Evolutionary conservation across 2,797 vertebrate genomes (phyloP).

Genomic region (Tapera naevia): DNA sequence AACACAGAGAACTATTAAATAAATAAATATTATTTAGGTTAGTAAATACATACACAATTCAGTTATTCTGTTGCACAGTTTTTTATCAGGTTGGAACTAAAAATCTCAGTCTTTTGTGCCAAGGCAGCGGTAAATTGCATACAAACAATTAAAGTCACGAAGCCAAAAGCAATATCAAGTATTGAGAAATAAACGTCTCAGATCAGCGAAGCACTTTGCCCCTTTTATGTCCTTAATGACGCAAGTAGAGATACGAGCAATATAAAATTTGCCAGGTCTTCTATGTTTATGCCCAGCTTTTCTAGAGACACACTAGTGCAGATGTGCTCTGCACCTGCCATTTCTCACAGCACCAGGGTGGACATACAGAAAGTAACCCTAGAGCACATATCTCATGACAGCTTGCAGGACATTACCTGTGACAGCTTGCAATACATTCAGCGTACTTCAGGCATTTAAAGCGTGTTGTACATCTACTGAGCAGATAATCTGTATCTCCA

Average conservation of each 20-base stretch:
- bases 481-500: not conserved
- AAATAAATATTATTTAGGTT: not conserved
- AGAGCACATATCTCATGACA: not conserved
- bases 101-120: not conserved
- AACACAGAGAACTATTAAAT: not conserved
- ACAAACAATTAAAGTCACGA: not conserved
- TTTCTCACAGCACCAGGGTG: not conserved
- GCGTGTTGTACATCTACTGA: not conserved
- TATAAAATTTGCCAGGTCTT: not conserved
- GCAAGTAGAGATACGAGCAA: not conserved
- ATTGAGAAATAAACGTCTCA: not conserved
- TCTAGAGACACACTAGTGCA: not conserved
- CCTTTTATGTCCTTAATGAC: not conserved
- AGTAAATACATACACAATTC: not conserved
- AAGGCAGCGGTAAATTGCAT: not conserved
- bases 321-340: fast-evolving
- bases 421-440: not conserved
- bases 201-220: not conserved
- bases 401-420: not conserved
- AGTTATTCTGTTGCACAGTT: not conserved
- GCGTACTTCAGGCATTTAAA: not conserved
- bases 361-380: not conserved
- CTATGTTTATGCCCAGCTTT: not conserved
- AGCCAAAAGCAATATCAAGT: not conserved
- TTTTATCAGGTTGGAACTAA: not conserved